These are phyloP conservation scores for Syngnathus floridae DNA, from an alignment of 2,113 vertebrate genomes.

Conservation along the genomic window DNA sequence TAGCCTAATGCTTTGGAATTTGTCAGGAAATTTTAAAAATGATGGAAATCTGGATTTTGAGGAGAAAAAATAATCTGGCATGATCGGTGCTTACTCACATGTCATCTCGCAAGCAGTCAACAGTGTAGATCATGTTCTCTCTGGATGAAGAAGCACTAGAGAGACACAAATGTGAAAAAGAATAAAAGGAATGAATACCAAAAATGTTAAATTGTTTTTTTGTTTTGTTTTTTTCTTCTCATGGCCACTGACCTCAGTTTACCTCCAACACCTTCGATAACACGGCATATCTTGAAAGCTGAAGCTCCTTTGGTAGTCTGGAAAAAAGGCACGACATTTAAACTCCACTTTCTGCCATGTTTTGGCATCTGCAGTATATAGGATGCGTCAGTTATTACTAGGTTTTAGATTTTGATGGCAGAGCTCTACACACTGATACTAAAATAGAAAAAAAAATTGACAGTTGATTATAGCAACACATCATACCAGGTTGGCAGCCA, in stretches of 20 bases:
- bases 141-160: slow-evolving; percentile 82
- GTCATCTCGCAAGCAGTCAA: slow-evolving; percentile 85
- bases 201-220: not conserved
- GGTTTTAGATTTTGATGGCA: no score
- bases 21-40: not conserved
- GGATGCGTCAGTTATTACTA: no score
- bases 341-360: no score
- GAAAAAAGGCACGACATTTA: not conserved
- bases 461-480: no score
- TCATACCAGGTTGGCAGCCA: slow-evolving; percentile 84
- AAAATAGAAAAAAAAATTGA: no score
- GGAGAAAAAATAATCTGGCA: not conserved
- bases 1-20: no score
- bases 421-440: no score
- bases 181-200: not conserved
- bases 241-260: slow-evolving; percentile 78
- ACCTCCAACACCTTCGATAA: slow-evolving; percentile 88
- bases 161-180: slow-evolving; percentile 17
- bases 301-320: slow-evolving; percentile 97
- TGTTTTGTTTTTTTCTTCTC: not conserved
- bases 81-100: slow-evolving; percentile 72
- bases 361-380: no score
- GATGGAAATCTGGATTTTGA: not conserved
- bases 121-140: slow-evolving; percentile 83
- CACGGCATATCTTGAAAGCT: slow-evolving; percentile 87